Evolutionary conservation across 2,113 vertebrate genomes (phyloP).

Genomic region (Zootoca vivipara): DNA sequence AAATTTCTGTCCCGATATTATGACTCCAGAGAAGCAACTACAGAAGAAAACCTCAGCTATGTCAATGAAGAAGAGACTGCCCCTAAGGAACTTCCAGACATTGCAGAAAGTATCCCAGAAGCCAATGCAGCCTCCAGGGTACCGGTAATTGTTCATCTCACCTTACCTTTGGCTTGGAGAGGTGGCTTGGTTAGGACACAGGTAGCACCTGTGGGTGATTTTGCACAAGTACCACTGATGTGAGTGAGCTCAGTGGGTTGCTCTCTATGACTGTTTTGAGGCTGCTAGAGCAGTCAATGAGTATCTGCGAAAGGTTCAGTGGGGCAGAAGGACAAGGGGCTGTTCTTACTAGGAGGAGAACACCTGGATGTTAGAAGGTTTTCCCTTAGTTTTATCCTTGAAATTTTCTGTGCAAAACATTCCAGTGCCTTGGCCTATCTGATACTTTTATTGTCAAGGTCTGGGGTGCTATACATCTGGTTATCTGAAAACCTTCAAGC

Average conservation of each 20-base stretch:
- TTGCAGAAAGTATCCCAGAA: not conserved
- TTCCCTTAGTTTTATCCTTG: not conserved
- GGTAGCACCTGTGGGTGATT: not conserved
- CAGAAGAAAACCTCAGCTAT: fast-evolving
- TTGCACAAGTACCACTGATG: not conserved
- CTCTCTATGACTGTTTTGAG: not conserved
- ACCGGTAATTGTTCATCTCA: not conserved
- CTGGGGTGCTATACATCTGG: not conserved
- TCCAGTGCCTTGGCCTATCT: not conserved
- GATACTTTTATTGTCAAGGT: not conserved
- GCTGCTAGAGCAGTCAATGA: not conserved
- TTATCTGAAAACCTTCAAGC: not conserved
- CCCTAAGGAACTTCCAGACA: not conserved
- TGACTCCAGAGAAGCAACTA: fast-evolving
- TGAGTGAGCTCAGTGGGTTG: not conserved
- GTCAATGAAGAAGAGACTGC: fast-evolving
- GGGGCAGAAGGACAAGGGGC: not conserved
- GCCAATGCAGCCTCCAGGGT: slow-evolving; percentile 31
- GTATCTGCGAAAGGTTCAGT: not conserved
- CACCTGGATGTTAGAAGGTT: not conserved
- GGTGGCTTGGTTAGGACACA: no score
- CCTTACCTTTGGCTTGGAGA: no score
- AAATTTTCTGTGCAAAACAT: not conserved
- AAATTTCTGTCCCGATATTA: not conserved
- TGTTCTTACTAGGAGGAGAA: not conserved